Evolutionary conservation across 2,113 vertebrate genomes (phyloP), one percentile per base, ranked within the genome.

Genomic region (Rhizomys pruinosus): DNA sequence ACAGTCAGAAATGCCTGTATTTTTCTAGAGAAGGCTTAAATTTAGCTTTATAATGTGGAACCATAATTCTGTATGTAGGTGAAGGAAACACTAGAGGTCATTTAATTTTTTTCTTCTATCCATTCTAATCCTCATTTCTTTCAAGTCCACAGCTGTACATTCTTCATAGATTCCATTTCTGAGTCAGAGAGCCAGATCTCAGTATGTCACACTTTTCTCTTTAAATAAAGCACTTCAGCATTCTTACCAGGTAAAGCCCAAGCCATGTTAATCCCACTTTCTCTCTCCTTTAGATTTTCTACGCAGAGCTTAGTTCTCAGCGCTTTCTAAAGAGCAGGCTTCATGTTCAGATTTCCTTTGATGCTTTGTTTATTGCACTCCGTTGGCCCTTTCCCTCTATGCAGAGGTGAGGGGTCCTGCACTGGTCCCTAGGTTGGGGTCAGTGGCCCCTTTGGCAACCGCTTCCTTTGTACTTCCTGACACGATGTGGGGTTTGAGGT

Each of bases 61-160:
- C 79, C 95, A 96, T 95, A 95, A 92, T 95, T 95, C 90, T 88
- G 32, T 79, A 95, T 89, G 91, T 88, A 90, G 68, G 34, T 73
- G 87, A 85, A 96, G 64, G 90, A 94, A 73, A 84, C 93, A 97
- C 88, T 84, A 86, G 76, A 73, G 39, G 74, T 96, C 69, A 55
- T 94, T 97, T 92, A 87, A 34, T 96, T 89, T 93, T 44, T 94
- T 95, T 86, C 92, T 97, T 96, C 95, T 88, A 96, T 93, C 94
- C 73, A 87, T 27, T 87, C 59, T 97, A 97, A 97, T 97, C 89
- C 79, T 94, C 66, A 27, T 34, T 89, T 77, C 94, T 97, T 96
- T 97, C 39, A 94, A 96, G 95, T 92, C 87, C 94, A 73, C 94
- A 97, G 91, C 95, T 97, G 96, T 79, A 90, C 92, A 88, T 97